Evolutionary conservation across 2,113 vertebrate genomes (phyloP).

Genomic region (Chlorocebus sabaeus): DNA sequence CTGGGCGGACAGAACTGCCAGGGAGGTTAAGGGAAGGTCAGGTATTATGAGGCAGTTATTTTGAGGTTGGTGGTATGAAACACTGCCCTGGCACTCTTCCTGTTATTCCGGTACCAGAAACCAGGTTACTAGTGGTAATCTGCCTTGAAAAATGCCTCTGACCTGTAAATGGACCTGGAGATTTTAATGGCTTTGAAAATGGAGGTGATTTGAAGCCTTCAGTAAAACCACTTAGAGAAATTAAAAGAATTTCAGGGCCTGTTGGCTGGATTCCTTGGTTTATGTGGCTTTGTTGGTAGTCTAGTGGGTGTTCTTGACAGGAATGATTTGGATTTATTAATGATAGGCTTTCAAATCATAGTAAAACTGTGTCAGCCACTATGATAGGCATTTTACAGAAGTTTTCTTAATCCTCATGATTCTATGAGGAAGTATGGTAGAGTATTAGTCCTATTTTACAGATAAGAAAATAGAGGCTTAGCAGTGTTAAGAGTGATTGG

Average conservation of each 20-base stretch:
- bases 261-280: neutral
- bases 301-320: neutral
- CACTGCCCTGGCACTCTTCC: constrained; percentile 17
- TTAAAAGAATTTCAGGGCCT: constrained; percentile 3
- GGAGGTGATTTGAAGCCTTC: constrained; percentile 1
- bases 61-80: constrained; percentile 54
- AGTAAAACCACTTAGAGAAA: constrained; percentile 2
- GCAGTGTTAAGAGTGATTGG: neutral
- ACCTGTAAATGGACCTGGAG: neutral
- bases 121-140: constrained; percentile 45
- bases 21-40: constrained; percentile 66
- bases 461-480: neutral
- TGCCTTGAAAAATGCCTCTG: neutral
- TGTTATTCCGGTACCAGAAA: constrained; percentile 38
- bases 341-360: neutral
- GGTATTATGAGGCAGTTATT: constrained; percentile 65
- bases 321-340: neutral
- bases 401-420: neutral
- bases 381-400: neutral
- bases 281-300: constrained; percentile 22
- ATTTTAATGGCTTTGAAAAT: constrained; percentile 46
- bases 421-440: neutral
- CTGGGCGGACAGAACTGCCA: neutral
- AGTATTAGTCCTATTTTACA: neutral
- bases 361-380: neutral